A percentile compares a stretch with the other conserved stretches of the same genome.
phyloP scores from a whole-genome alignment of 2,888 invertebrate genomes.

The Amblyjoppa proteus region DNA sequence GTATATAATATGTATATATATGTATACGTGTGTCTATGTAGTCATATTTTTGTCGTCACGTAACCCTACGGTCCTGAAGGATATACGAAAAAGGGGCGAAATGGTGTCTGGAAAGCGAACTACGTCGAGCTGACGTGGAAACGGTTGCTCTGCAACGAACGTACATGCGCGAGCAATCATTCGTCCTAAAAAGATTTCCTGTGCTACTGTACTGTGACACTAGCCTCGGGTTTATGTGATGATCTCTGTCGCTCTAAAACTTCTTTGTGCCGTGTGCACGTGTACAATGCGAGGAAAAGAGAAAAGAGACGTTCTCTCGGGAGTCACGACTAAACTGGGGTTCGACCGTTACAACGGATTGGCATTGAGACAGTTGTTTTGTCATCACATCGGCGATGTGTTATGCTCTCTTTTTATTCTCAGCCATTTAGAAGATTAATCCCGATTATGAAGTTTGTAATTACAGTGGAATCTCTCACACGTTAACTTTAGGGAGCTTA shows the following conservation, averaged over 20 bases:
- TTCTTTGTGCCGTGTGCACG: not conserved
- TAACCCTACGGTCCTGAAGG: slow-evolving; percentile 21
- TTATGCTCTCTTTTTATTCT: not conserved
- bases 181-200: slow-evolving; percentile 8
- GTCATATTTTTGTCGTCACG: slow-evolving; percentile 29
- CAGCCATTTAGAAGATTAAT: not conserved
- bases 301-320: not conserved
- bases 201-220: not conserved
- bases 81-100: slow-evolving; percentile 17
- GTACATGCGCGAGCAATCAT: slow-evolving; percentile 10
- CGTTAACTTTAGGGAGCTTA: no score
- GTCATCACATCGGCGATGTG: not conserved
- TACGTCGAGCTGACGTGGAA: slow-evolving; percentile 31
- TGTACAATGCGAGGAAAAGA: not conserved
- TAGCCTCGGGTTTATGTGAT: slow-evolving; percentile 13
- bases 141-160: slow-evolving; percentile 9
- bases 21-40: slow-evolving; percentile 2
- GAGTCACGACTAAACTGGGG: not conserved
- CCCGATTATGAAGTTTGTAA: not conserved
- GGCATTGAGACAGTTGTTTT: not conserved
- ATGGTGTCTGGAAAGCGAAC: slow-evolving; percentile 16
- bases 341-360: not conserved
- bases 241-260: not conserved
- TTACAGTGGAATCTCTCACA: not conserved
- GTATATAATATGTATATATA: no score